Base-by-base conservation (phyloP, 2,888 invertebrate species). In the Lumbricus terrestris region DNA sequence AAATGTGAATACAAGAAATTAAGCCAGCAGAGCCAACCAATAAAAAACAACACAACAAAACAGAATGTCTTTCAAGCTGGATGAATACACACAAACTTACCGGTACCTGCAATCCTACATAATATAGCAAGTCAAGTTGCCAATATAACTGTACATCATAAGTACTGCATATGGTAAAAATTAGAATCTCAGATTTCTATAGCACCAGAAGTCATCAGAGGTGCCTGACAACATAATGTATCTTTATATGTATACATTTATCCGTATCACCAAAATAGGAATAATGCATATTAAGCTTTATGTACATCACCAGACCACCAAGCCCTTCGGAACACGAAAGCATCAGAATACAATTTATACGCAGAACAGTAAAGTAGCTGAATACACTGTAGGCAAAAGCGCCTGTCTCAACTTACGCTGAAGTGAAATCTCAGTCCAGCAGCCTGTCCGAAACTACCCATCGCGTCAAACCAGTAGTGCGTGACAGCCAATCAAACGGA, bases 401-500 rank as follows among this genome's bases (percentile, higher is more conserved):
- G 69, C 8, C n/a, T 69, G 29, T 29, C 69, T n/a, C 29, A n/a
- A 69, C 69, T 69, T 69, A 69, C 69, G 69, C 69, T n/a, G n/a
- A 69, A 69, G 13, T 69, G n/a, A 69, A 69, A 69, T 69, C 69
- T 69, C 69, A 69, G 69, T n/a, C 69, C 69, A n/a, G 69, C 69
- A n/a, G 69, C 69, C n/a, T 69, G 69, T 29, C 69, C 69, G n/a
- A 69, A 69, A 69, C 69, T 69, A 69, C 69, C 69, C 69, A 69
- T 69, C n/a, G 29, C 69, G 69, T n/a, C 8, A 8, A n/a, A 69
- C 8, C 29, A n/a, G 29, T 69, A n/a, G n/a, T 16, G 69, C 69
- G 69, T n/a, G 69, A 69, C 69, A n/a, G n/a, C 69, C 69, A n/a
- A 69, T 69, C 69, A 69, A 69, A 69, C 69, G 69, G n/a, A 69